phyloP scores from a whole-genome alignment of 35 echinoderm and acorn worm genomes.

The Apostichopus parvimensis region DNA sequence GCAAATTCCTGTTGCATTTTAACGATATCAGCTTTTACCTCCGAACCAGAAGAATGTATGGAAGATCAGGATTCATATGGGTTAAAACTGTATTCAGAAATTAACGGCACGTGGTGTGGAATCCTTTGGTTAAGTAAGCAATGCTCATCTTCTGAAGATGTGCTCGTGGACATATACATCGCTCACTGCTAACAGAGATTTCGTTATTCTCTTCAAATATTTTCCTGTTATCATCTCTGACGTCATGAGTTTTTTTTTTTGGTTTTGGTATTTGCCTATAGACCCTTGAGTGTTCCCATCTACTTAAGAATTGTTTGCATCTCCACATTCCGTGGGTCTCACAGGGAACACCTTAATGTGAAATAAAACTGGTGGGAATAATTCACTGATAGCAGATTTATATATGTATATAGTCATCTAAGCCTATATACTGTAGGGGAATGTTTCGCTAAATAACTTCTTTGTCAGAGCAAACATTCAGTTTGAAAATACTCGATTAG shows the following conservation, averaged over 20 bases:
- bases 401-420: not conserved
- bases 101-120: not conserved
- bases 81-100: not conserved
- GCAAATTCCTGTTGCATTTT: not conserved
- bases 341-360: not conserved
- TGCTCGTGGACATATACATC: not conserved
- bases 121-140: not conserved
- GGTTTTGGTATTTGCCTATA: not conserved
- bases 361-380: constrained; percentile 4
- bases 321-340: not conserved
- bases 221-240: not conserved
- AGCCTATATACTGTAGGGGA: not conserved
- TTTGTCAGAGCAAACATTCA: not conserved
- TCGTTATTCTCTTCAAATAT: not conserved
- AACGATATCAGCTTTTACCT: not conserved
- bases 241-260: too few species aligned
- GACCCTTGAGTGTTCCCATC: not conserved
- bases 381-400: not conserved
- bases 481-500: constrained; percentile 1
- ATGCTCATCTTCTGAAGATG: not conserved
- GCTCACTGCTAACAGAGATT: not conserved
- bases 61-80: not conserved
- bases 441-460: not conserved
- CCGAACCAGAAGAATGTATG: not conserved
- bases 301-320: constrained; percentile 12